A percentile compares a stretch with the other conserved stretches of the same genome.
Evolutionary conservation across 2,888 invertebrate genomes (phyloP).

Genomic region (Ecliptopera silaceata): DNA sequence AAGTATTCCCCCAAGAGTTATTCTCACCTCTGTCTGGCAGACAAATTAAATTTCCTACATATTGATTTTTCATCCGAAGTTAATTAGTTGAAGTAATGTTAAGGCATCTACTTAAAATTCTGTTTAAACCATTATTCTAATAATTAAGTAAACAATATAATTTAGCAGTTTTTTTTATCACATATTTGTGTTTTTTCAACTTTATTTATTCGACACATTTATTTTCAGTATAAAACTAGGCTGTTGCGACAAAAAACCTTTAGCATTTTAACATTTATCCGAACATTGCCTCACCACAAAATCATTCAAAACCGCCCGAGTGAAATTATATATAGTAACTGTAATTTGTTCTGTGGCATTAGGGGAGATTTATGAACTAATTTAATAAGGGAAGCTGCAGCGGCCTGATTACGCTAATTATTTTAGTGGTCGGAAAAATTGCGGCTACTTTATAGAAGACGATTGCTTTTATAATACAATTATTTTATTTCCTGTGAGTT

Average conservation of each 20-base stretch:
- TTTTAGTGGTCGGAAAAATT: conserved; percentile 29
- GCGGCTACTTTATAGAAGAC: conserved; percentile 9
- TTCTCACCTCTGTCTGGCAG: conserved; percentile 57
- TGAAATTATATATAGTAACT: conserved; percentile 16
- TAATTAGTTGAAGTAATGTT: conserved; percentile 76
- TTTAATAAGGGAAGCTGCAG: conserved; percentile 48
- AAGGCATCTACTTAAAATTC: too few relatives aligned
- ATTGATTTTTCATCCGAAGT: conserved; percentile 69
- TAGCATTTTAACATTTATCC: too few relatives aligned
- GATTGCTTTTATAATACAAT: conserved; percentile 6
- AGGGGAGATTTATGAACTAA: conserved; percentile 64
- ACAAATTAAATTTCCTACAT: conserved; percentile 73
- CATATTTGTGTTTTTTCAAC: too few relatives aligned
- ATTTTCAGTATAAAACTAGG: too few relatives aligned
- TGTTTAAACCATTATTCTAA: too few relatives aligned
- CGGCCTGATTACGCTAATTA: conserved; percentile 23
- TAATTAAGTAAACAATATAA: too few relatives aligned
- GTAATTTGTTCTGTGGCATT: conserved; percentile 23
- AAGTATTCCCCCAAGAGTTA: conserved; percentile 47
- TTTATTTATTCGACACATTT: too few relatives aligned
- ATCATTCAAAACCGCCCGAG: background rate
- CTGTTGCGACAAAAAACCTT: too few relatives aligned
- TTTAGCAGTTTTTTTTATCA: too few relatives aligned
- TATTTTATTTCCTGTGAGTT: background rate
- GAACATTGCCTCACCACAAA: too few relatives aligned